These are phyloP conservation scores for Gymnoscopelus microlampas DNA, from an alignment of 2,797 vertebrate genomes.

Conservation along the genomic window DNA sequence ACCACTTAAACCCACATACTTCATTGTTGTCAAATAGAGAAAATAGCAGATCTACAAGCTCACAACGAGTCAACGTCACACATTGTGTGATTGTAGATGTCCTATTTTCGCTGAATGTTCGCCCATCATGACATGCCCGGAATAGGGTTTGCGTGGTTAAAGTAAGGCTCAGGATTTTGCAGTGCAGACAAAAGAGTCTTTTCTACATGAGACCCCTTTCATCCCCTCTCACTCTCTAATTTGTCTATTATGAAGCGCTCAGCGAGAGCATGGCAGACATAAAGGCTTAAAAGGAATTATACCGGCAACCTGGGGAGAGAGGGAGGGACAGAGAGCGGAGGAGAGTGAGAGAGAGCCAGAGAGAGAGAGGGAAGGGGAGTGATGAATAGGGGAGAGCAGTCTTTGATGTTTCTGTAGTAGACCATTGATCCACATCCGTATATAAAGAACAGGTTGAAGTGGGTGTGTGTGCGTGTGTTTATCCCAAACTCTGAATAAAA, in stretches of 20 bases:
- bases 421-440: constrained; percentile 39
- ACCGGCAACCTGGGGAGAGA: constrained; percentile 29
- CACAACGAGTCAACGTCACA: too few relatives aligned
- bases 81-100: too few relatives aligned
- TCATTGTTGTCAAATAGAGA: too few relatives aligned
- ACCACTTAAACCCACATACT: not conserved
- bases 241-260: constrained; percentile 8
- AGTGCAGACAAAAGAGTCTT: not conserved
- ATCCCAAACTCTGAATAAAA: too few relatives aligned
- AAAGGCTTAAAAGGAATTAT: not conserved
- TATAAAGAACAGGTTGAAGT: constrained; percentile 24
- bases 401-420: constrained; percentile 59
- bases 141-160: too few relatives aligned
- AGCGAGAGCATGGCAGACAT: not conserved
- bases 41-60: too few relatives aligned
- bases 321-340: not conserved
- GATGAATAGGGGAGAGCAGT: constrained; percentile 2
- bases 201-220: constrained; percentile 9
- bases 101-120: too few relatives aligned
- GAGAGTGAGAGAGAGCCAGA: not conserved
- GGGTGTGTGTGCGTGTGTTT: constrained; percentile 2
- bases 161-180: too few relatives aligned
- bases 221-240: constrained; percentile 20
- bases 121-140: too few relatives aligned
- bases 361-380: too few relatives aligned